Evolutionary conservation across 2,888 invertebrate genomes (phyloP).

Genomic region (Macrophya alboannulata): DNA sequence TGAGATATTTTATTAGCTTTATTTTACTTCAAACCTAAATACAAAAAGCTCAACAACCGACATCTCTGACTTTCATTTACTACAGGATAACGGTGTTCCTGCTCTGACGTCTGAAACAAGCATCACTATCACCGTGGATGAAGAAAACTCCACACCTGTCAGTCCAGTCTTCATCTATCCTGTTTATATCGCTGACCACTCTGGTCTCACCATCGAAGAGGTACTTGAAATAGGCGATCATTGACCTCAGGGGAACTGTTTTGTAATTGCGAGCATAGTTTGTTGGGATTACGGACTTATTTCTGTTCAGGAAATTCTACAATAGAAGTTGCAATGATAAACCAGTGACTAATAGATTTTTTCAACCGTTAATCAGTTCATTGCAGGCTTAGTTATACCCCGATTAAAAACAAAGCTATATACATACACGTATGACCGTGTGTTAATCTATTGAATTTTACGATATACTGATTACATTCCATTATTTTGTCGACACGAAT

Average conservation of each 20-base stretch:
- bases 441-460: not conserved
- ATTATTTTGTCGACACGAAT: not conserved
- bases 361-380: not conserved
- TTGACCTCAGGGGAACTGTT: not conserved
- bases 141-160: constrained; percentile 59
- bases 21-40: not conserved
- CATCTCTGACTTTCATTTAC: not conserved
- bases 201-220: constrained; percentile 58
- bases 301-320: not conserved
- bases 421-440: not conserved
- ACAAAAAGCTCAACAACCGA: not conserved
- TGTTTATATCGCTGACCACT: constrained; percentile 65
- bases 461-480: not conserved
- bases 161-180: constrained; percentile 61
- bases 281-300: not conserved
- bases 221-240: constrained; percentile 34
- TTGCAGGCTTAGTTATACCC: not conserved
- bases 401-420: not conserved
- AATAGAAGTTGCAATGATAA: not conserved
- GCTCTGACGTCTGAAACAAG: constrained; percentile 53
- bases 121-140: constrained; percentile 63
- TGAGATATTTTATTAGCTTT: not conserved
- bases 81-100: constrained; percentile 65
- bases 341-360: not conserved
- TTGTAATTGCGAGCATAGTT: not conserved